Percentiles rank a stretch among this genome's conserved stretches.
These are phyloP conservation scores for Pentalonia nigronervosa DNA, from an alignment of 1,140 invertebrate species.

Conservation along the genomic window DNA sequence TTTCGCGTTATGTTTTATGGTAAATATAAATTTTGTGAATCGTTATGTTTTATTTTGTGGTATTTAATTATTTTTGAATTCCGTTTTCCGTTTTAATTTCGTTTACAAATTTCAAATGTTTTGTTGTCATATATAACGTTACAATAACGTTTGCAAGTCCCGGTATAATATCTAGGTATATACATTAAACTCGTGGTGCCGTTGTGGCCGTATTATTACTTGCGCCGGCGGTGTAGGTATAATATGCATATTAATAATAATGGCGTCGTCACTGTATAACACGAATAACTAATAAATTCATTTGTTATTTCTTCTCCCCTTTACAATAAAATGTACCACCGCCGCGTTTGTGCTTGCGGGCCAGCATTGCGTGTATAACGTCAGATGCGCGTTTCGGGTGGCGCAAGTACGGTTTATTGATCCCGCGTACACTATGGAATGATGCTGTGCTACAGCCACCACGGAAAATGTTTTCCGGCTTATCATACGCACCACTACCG, in stretches of 20 bases:
- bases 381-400: slow-evolving; percentile 7
- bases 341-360: not conserved
- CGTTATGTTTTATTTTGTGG: too few species aligned
- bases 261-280: not conserved
- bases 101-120: too few species aligned
- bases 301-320: not conserved
- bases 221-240: not conserved
- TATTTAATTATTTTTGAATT: too few species aligned
- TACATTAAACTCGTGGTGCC: not conserved
- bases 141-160: too few species aligned
- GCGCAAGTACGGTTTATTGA: slow-evolving; percentile 37
- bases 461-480: not conserved
- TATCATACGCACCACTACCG: not conserved
- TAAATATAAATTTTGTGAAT: too few species aligned
- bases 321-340: too few species aligned
- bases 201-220: not conserved
- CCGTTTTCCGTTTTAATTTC: too few species aligned
- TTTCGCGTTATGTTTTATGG: too few species aligned
- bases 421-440: not conserved
- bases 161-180: not conserved
- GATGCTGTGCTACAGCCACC: not conserved
- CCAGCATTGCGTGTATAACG: not conserved
- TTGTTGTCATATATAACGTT: too few species aligned
- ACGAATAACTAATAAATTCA: not conserved
- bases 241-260: not conserved